These are phyloP conservation scores for Ectropis crepuscularia DNA, from an alignment of 2,888 invertebrate species.

Conservation along the genomic window DNA sequence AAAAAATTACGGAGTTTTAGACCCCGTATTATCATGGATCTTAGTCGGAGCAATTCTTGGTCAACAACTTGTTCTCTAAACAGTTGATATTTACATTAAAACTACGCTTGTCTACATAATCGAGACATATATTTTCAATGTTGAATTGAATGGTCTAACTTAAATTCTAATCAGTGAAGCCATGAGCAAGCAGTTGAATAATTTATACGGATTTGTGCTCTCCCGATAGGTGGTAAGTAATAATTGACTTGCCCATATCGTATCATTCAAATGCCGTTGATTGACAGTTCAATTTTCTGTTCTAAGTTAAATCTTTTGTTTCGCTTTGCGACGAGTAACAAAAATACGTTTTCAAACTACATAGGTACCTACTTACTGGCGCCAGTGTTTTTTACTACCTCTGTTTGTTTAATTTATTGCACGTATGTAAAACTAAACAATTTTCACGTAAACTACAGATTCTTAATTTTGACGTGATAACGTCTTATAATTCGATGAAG, in stretches of 20 bases:
- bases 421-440: no score
- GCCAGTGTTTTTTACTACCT: no score
- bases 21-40: constrained; percentile 9
- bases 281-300: not conserved
- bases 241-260: constrained; percentile 14
- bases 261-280: constrained; percentile 18
- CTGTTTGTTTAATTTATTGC: no score
- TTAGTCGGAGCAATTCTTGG: constrained; percentile 1
- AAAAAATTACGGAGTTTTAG: constrained; percentile 17
- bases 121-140: constrained; percentile 3
- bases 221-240: constrained; percentile 18
- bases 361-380: no score
- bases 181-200: not conserved
- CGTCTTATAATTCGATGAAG: no score
- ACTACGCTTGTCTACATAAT: constrained; percentile 13
- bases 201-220: constrained; percentile 11
- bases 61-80: not conserved
- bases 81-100: constrained; percentile 10
- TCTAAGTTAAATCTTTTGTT: no score
- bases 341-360: no score
- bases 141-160: constrained; percentile 5
- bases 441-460: no score
- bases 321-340: no score
- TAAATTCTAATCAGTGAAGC: constrained; percentile 2
- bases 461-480: no score